Evolutionary conservation across 2,113 vertebrate species (phyloP), one percentile per base, ranked within the genome.

Genomic region (Chiloscyllium plagiosum): DNA sequence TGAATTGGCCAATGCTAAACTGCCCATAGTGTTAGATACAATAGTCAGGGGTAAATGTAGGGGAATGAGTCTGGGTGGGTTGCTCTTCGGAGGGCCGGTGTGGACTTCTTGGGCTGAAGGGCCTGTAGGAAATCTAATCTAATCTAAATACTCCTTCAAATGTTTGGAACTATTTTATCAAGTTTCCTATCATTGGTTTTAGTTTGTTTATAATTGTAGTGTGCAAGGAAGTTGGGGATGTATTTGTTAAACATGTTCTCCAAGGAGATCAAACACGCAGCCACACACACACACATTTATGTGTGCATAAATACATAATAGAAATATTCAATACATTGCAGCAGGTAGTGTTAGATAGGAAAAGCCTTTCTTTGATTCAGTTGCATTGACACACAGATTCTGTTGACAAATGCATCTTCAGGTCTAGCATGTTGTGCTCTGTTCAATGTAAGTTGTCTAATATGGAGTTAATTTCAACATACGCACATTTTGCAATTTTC

Each of bases 151-250:
- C 85, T 56, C 2, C 50, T 33, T 33, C 1, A n/a, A 37, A 66
- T 68, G n/a, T 93, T 93, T 93, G 50, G 50, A 65, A 13, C 52
- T 90, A 29, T 90, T 90, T 61, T 90, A 93, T 93, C 33, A 93
- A 37, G 33, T 37, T 93, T 33, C 52, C n/a, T 15, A 19, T 93
- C 17, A 7, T 93, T 93, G 33, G 17, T 52, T 24, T 50, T 47
- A 47, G 42, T 87, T 87, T 42, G 17, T 5, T 83, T 20, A 20
- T 20, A 83, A 8, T 87, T 86, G 17, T 19, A 50, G 33, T 1
- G 78, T 33, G 29, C n/a, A n/a, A 42, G 85, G 85, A 50, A 4
- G 42, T 2, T 6, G 24, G 15, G 20, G 85, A 7, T 87, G 47
- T 3, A 26, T 87, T 52, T 83, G 80, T 83, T 83, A 20, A 47